Base-by-base conservation (phyloP, 1,140 invertebrate species). In the Grapholita molesta region DNA sequence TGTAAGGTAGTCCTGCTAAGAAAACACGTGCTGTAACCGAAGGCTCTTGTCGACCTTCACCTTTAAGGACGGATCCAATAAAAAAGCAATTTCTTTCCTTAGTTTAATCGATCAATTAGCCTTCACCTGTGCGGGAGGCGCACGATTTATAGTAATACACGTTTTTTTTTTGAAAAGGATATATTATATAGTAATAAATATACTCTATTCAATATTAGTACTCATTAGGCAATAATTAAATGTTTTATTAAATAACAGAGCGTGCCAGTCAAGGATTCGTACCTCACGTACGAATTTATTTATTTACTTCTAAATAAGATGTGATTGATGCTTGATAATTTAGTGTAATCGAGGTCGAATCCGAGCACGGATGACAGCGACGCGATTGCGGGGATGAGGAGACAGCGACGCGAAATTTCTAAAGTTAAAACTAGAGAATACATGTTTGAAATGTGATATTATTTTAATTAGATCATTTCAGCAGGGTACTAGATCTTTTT, bases 121-220 rank as follows among this genome's bases (percentile, higher is more conserved):
- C 55, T 61, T 61, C 30, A 35, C 64, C n/a, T 66, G 38, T 24
- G 21, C 21, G 42, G 4, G 64, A 66, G 32, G 64, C 33, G 24
- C 25, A 42, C 32, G 38, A 52, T 42, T 67, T 66, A 25, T 42
- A 7, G 12, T 6, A 30, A 7, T 66, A 11, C n/a, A 66, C 21
- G 32, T 66, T 66, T 66, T 66, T 38, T 66, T 66, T 42, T 66
- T 66, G 21, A 66, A 42, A 42, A 12, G 21, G 21, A 18, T 48
- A 48, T 21, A 48, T n/a, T 48, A 48, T 48, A 0, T 21, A 48
- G 6, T 21, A 48, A 48, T 48, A 21, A 48, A 48, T 48, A 48
- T 48, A 48, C 15, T 48, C 15, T 48, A 48, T 48, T 15, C 42
- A 48, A 48, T 18, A 48, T 48, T 48, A 48, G 42, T 48, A 48